Base-by-base conservation (phyloP, 2,797 vertebrate genomes). In the Alexandromys oeconomus region DNA sequence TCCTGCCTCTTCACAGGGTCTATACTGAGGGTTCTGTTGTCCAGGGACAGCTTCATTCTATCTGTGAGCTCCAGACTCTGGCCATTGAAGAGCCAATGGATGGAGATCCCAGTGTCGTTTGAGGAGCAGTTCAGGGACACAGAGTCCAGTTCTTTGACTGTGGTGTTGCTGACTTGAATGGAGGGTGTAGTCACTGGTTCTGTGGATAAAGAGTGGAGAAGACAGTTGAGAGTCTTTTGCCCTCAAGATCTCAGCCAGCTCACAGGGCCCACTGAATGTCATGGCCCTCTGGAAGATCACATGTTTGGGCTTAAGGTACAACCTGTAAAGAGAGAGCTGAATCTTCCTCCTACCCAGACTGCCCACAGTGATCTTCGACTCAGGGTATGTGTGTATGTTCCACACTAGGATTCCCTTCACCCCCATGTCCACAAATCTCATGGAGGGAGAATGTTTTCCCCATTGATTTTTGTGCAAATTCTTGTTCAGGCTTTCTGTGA, bases 1-100 rank as follows among this genome's bases (percentile, higher is more conserved):
- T 98, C 96, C 0, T 31, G 23, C 2, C 0, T 81, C 29, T 0
- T 19, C 25, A 92, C 61, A 0, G 80, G 71, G 29, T 78, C 2
- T 63, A 97, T 94, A 13, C 14, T 93, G 85, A 97, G 90, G 14
- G 6, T 87, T 29, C 67, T 93, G 74, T 95, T 89, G 37, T 82
- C n/a, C 0, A 0, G 0, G 8, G 87, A 78, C n/a, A 97, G 76
- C 11, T 6, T 34, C 46, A 81, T 94, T 25, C 71, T 91, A 0
- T 92, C 59, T 0, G 10, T 59, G 76, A 86, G 10, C 4, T 0
- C 0, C 7, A 97, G 57, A 29, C 0, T 40, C 46, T 48, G 46
- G 2, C 46, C 46, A 48, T 48, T 11, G 46, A 48, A 48, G 46
- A 48, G 10, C 46, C 46, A 48, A 11, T 48, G 46, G 46, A 48